Evolutionary conservation across 2,113 vertebrate species (phyloP), one percentile per base, ranked within the genome.

Genomic region (Egretta garzetta): DNA sequence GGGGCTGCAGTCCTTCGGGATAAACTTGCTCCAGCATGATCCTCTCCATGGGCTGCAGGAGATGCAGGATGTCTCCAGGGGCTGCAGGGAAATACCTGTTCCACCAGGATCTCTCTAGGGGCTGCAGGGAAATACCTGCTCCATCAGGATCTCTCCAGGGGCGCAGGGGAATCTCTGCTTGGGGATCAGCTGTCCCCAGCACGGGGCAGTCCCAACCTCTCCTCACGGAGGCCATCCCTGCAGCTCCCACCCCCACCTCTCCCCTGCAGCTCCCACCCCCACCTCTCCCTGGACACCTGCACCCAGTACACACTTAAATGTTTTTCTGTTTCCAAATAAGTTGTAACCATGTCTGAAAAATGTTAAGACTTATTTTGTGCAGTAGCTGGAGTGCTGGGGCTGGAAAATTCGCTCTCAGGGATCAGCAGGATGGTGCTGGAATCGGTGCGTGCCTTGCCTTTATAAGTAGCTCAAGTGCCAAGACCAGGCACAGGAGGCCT

Each of bases 111-210:
- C 26, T 45, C n/a, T 67, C 22, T 37, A 26, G 5, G 16, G 43
- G 14, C 33, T 60, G 45, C 45, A 43, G 39, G 18, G 56, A 50
- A 50, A 26, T 35, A 26, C 11, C 21, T 58, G 30, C n/a, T 63
- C n/a, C 37, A 55, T 15, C 28, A 28, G 12, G 18, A 39, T 41
- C 26, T 45, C 35, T 60, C 23, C 33, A 35, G 41, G 8, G 9
- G 43, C 3, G 4, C 24, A 33, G 22, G 20, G 16, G 16, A 45
- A 75, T 24, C 62, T 80, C 47, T 68, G 28, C 58, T 53, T 50
- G 53, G 59, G 7, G 7, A 68, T 2, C 0, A 2, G 10, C 63
- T 35, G 10, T 35, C 12, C 24, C 62, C 3, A 4, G 21, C 20
- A 21, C 1, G 4, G 23, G 35, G 30, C 30, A 50, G 11, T 27